phyloP scores from a whole-genome alignment of 2,113 vertebrate species.

The Crypturellus undulatus region DNA sequence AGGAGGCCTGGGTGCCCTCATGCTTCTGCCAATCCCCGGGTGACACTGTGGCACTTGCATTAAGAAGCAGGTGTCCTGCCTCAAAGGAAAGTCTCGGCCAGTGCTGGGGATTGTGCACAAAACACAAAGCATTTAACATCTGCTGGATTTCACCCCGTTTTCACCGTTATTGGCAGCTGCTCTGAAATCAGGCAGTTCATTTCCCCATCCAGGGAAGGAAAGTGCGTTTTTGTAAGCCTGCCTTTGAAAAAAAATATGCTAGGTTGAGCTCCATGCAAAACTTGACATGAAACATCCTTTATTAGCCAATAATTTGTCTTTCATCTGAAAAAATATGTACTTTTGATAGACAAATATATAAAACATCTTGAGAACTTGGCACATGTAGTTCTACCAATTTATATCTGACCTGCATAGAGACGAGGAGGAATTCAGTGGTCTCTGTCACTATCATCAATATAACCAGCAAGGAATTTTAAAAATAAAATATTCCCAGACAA shows the following conservation, averaged over 20 bases:
- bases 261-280: not conserved
- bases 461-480: not conserved
- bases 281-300: not conserved
- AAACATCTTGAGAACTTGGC: not conserved
- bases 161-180: not conserved
- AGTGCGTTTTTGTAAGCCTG: not conserved
- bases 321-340: not conserved
- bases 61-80: not conserved
- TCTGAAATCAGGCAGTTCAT: not conserved
- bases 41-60: accelerated
- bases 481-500: not conserved
- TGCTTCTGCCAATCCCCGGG: not conserved
- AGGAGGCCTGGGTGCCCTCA: not conserved
- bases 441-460: not conserved
- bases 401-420: not conserved
- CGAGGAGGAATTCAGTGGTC: not conserved
- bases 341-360: not conserved
- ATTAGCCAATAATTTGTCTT: not conserved
- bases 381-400: not conserved
- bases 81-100: too few species aligned
- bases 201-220: not conserved
- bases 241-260: not conserved
- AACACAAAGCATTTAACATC: not conserved
- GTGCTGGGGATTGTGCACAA: too few species aligned
- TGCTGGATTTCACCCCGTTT: not conserved